Conservation (phyloP, 2,888 invertebrate species). For the Catotricha subobsoleta region DNA sequence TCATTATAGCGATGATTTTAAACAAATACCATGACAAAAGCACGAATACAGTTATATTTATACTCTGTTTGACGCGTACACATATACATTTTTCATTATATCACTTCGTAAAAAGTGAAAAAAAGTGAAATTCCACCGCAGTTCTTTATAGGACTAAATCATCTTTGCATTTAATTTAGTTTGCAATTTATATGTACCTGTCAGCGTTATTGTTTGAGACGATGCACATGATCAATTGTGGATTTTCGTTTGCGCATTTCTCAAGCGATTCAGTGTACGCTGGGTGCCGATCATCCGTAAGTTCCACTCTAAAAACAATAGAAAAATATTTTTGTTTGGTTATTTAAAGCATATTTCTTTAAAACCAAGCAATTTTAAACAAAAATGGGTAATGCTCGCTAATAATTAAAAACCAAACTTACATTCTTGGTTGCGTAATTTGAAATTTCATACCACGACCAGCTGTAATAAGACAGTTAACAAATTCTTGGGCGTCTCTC, state of each 20-base stretch:
- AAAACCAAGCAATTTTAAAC: too few relatives aligned
- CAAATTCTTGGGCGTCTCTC: conserved; percentile 22
- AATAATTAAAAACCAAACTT: conserved; percentile 13
- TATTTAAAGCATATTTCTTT: neutral
- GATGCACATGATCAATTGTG: conserved; percentile 38
- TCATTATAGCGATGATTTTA: too few relatives aligned
- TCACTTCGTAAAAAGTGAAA: too few relatives aligned
- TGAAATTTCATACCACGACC: conserved; percentile 31
- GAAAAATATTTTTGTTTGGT: neutral
- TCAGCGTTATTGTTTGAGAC: conserved; percentile 13
- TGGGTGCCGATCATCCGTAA: conserved; percentile 35
- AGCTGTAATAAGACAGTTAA: conserved; percentile 22
- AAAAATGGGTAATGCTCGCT: neutral
- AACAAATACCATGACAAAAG: too few relatives aligned
- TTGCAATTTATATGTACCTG: too few relatives aligned
- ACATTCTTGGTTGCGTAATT: conserved; percentile 28
- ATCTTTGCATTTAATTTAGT: too few relatives aligned
- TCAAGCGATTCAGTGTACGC: conserved; percentile 44
- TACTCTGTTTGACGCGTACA: too few relatives aligned
- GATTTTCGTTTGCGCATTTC: conserved; percentile 33
- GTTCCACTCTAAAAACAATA: conserved; percentile 4
- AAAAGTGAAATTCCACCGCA: too few relatives aligned
- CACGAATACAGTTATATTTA: too few relatives aligned
- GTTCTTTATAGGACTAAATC: too few relatives aligned
- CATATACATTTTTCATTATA: too few relatives aligned